Conservation (phyloP, 92 coral and sea anemone genomes). For the Hydrozoanthus gracilis region DNA sequence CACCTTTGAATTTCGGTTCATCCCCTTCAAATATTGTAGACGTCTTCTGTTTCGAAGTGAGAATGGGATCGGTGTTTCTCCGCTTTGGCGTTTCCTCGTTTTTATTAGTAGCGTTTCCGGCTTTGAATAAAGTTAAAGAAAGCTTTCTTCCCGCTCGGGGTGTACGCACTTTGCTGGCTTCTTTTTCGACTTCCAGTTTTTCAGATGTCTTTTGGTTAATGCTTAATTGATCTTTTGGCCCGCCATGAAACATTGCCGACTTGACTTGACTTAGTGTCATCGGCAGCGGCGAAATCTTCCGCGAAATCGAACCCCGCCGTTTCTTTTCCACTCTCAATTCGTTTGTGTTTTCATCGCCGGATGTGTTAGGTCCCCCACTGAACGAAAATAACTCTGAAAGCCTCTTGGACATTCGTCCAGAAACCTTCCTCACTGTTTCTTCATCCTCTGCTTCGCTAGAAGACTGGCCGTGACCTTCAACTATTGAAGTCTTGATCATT, state of each 20-base stretch:
- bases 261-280: conserved; percentile 50
- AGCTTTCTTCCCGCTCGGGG: conserved; percentile 63
- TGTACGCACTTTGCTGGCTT: conserved; percentile 34
- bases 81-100: conserved; percentile 67
- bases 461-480: conserved; percentile 64
- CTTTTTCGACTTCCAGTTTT: conserved; percentile 57
- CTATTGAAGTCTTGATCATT: conserved; percentile 39
- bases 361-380: conserved; percentile 51
- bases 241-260: conserved; percentile 60
- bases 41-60: conserved; percentile 27
- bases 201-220: conserved; percentile 32
- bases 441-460: conserved; percentile 85
- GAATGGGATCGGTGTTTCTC: conserved; percentile 81
- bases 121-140: conserved; percentile 76
- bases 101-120: conserved; percentile 46
- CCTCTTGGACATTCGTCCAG: conserved; percentile 67
- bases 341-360: conserved; percentile 41
- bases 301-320: conserved; percentile 70
- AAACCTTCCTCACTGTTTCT: conserved; percentile 58
- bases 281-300: conserved; percentile 71
- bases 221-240: conserved; percentile 15
- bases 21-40: conserved; percentile 45
- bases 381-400: conserved; percentile 78
- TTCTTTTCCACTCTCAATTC: conserved; percentile 65
- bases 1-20: background rate